Evolutionary conservation across 2,797 vertebrate genomes (phyloP), one percentile per base, ranked within the genome.

Genomic region (Hippoglossus hippoglossus): DNA sequence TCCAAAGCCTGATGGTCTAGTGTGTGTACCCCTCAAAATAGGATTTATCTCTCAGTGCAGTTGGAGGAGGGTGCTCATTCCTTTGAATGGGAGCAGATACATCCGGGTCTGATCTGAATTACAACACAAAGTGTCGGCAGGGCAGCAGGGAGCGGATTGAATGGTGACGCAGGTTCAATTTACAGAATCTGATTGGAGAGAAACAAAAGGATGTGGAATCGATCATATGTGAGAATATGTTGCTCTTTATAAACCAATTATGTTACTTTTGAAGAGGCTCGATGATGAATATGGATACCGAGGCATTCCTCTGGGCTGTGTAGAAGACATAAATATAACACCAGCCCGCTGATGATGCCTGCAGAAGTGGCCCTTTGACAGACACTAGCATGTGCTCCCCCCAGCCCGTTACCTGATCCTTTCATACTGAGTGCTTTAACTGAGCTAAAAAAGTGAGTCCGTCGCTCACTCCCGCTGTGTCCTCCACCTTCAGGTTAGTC

Each of bases 301-400:
- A 77, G 73, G 83, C 70, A 53, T 77, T 87, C 67, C 79, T 78
- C 64, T 69, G 83, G 88, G 88, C 83, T 81, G 75, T 81, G 79
- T 92, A 83, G 81, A 81, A 89, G 94, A 93, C 93, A 94, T 93
- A 94, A 93, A 84, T 94, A 93, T 93, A 93, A 93, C 89, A 34
- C 76, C 70, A 89, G 83, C 89, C 89, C 93, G 91, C 91, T 95
- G 94, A 95, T 93, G 93, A 95, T 96, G 96, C 90, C 94, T 94
- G 94, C 95, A 96, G 93, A 95, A 95, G 92, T 92, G 86, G 80
- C 79, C 77, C 84, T 96, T 97, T 99, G 98, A 99, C 90, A 87
- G 98, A 99, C 98, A 97, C 93, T 83, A 95, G 82, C 98, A 99
- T 96, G 92, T 99, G 98, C 85, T 76, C 71, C 68, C 63, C 57